phyloP scores from a whole-genome alignment of 2,797 vertebrate genomes.

The Mus caroli region DNA sequence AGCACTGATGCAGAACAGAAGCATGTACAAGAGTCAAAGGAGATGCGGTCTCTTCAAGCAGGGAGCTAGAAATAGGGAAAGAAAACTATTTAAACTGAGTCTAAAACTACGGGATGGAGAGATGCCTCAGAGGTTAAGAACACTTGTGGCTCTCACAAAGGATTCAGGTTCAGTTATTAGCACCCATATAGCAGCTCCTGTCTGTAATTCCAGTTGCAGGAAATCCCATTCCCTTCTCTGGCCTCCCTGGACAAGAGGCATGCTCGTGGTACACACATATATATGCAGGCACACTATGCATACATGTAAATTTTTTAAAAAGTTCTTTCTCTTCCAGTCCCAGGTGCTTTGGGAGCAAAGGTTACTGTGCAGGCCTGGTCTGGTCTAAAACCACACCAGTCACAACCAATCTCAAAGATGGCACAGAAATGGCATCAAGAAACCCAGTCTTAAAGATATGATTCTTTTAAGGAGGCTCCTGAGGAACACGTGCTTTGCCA shows the following conservation, averaged over 20 bases:
- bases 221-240: neutral
- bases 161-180: neutral
- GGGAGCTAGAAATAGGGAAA: neutral
- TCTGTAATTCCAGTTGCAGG: neutral
- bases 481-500: neutral
- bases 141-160: neutral
- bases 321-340: neutral
- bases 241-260: neutral
- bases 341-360: neutral
- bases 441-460: neutral
- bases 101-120: neutral
- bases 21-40: neutral
- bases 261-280: neutral
- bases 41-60: conserved; percentile 5
- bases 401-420: neutral
- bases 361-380: neutral
- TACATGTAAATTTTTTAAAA: neutral
- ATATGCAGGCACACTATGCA: neutral
- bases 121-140: neutral
- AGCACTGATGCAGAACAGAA: conserved; percentile 52
- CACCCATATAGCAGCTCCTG: neutral
- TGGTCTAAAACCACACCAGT: neutral
- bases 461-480: neutral
- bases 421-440: neutral
- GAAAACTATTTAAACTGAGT: neutral